Conservation (phyloP, 2,113 vertebrate species). For the Turdus rufiventris region DNA sequence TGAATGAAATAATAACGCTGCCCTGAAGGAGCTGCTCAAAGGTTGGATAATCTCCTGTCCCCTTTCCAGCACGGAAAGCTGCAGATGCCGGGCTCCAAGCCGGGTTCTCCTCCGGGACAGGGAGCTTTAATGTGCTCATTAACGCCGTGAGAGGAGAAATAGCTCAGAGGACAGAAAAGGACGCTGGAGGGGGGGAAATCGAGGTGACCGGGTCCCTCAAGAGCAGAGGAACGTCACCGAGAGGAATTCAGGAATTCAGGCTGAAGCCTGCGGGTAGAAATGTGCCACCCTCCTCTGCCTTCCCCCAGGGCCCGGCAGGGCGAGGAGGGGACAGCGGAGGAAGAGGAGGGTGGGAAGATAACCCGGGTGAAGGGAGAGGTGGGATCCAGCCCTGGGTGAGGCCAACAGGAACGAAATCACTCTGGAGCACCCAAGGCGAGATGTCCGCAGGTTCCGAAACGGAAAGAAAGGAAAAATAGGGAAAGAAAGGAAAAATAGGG, state of each 20-base stretch:
- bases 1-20: background rate
- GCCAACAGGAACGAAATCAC: background rate
- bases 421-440: background rate
- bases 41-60: background rate
- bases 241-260: slow-evolving; percentile 24
- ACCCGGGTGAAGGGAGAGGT: background rate
- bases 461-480: rapidly evolving
- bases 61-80: background rate
- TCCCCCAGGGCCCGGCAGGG: background rate
- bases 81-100: background rate
- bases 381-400: background rate
- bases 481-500: rapidly evolving
- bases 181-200: background rate
- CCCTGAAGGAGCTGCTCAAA: background rate
- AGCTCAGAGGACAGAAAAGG: slow-evolving; percentile 25
- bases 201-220: background rate
- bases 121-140: background rate
- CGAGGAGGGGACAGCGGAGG: background rate
- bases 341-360: background rate
- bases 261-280: background rate
- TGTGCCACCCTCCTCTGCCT: background rate
- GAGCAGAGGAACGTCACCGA: background rate
- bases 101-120: background rate
- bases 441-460: rapidly evolving
- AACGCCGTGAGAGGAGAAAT: background rate